phyloP scores from a whole-genome alignment of 2,888 invertebrate species.

The Clostera curtula region DNA sequence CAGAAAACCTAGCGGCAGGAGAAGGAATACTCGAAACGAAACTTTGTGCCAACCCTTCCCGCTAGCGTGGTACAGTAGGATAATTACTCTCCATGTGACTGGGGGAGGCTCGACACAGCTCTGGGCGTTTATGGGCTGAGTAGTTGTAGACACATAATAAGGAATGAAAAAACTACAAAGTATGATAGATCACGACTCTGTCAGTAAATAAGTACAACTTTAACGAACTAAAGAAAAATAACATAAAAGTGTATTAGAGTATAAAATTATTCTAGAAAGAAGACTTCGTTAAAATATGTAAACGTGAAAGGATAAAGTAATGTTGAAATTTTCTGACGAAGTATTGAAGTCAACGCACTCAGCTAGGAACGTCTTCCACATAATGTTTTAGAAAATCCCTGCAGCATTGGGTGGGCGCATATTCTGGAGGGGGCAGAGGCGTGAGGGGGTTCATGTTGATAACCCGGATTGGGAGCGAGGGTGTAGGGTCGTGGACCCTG shows the following conservation, averaged over 20 bases:
- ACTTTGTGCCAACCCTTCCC: too few relatives aligned
- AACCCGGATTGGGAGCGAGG: conserved; percentile 71
- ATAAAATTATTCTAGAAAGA: not conserved
- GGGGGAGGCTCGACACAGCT: too few relatives aligned
- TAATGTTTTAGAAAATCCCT: conserved; percentile 67
- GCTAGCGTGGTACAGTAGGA: too few relatives aligned
- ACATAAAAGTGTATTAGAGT: not conserved
- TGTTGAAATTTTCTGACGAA: conserved; percentile 18
- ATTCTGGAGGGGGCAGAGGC: conserved; percentile 25
- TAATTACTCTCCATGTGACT: too few relatives aligned
- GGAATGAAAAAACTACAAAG: too few relatives aligned
- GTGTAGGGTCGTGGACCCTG: conserved; percentile 64
- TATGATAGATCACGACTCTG: too few relatives aligned
- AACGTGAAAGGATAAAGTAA: conserved; percentile 16
- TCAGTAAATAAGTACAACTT: too few relatives aligned
- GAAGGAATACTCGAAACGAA: too few relatives aligned
- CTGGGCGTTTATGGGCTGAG: too few relatives aligned
- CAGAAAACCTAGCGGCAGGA: too few relatives aligned
- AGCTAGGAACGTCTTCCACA: conserved; percentile 50
- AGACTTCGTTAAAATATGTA: conserved; percentile 13
- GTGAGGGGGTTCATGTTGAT: conserved; percentile 55
- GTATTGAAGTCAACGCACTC: conserved; percentile 61
- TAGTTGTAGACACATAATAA: too few relatives aligned
- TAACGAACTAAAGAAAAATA: too few relatives aligned
- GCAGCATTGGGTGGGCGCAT: conserved; percentile 48